Base-by-base conservation (phyloP, 2,113 vertebrate species). In the Anoplopoma fimbria region DNA sequence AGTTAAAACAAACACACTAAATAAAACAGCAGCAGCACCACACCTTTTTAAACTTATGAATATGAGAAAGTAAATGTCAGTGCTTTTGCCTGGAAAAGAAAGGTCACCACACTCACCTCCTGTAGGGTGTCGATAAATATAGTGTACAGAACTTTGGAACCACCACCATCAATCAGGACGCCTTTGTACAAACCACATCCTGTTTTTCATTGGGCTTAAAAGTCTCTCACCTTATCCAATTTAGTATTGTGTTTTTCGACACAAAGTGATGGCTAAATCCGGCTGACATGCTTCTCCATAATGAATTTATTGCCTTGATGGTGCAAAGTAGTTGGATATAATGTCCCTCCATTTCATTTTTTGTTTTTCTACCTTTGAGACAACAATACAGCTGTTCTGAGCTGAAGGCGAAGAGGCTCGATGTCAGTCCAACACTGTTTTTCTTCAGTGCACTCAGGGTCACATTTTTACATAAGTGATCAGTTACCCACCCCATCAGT, bases 1-100 rank as follows among this genome's bases (percentile, higher is more conserved):
- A 49, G 70, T 40, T 19, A 78, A 63, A 19, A 83, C 53, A 53
- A 63, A 57, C 55, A 29, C 13, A 25, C 64, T 25, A 6, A 70
- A 65, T 23, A 82, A 2, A 76, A 31, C 75, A 70, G 25, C n/a
- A 15, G n/a, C n/a, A n/a, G n/a, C 61, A 63, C 34, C 0, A 36
- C n/a, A 47, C 15, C 33, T 17, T 38, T 17, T 38, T 23, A 12
- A 64, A 25, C 33, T 57, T 23, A 51, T 36, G 36, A 76, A 68
- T 31, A 36, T 40, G 34, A 57, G 25, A 63, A 36, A n/a, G 45
- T 67, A 13, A 51, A 73, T 60, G 31, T 21, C 73, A 65, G 36
- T 17, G 36, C 63, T 33, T 73, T 38, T 31, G 15, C 13, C 25
- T 0, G 53, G 8, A 34, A 57, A 45, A 45, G 57, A 45, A 55